These are phyloP conservation scores for Eugnorisma glareosa DNA, from an alignment of 2,888 invertebrate species.

Conservation along the genomic window DNA sequence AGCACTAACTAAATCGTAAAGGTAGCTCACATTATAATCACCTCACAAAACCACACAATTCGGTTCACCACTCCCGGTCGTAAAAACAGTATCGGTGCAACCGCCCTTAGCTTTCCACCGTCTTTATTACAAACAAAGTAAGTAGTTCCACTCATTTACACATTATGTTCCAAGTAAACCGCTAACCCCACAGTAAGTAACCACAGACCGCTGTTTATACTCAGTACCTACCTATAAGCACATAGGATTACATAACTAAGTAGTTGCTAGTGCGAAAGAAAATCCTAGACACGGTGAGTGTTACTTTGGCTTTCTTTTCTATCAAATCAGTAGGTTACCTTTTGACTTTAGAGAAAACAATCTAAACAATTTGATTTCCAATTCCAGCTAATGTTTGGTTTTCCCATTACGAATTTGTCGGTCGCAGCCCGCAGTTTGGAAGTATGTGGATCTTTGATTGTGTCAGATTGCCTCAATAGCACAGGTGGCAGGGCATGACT, in stretches of 20 bases:
- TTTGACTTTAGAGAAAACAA: neutral
- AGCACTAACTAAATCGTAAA: neutral
- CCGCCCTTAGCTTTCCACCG: conserved; percentile 13
- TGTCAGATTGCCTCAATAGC: neutral
- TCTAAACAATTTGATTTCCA: neutral
- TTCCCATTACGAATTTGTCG: neutral
- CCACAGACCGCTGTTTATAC: conserved; percentile 31
- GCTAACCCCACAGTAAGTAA: conserved; percentile 28
- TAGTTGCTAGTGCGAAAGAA: neutral
- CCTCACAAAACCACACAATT: conserved; percentile 16
- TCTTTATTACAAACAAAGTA: conserved; percentile 45
- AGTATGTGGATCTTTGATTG: neutral
- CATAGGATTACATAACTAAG: neutral
- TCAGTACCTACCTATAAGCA: neutral
- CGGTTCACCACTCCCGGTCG: conserved; percentile 13
- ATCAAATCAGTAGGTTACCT: neutral
- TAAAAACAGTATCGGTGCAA: conserved; percentile 39
- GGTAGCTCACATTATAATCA: conserved; percentile 5
- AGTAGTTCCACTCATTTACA: conserved; percentile 43
- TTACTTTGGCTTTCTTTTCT: neutral
- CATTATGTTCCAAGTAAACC: conserved; percentile 27
- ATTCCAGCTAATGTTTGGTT: neutral
- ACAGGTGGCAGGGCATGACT: neutral
- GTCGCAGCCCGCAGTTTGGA: neutral
- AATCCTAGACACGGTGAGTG: no score